Evolutionary conservation across 2,113 vertebrate species (phyloP), one percentile per base, ranked within the genome.

Genomic region (Ciconia stormi): DNA sequence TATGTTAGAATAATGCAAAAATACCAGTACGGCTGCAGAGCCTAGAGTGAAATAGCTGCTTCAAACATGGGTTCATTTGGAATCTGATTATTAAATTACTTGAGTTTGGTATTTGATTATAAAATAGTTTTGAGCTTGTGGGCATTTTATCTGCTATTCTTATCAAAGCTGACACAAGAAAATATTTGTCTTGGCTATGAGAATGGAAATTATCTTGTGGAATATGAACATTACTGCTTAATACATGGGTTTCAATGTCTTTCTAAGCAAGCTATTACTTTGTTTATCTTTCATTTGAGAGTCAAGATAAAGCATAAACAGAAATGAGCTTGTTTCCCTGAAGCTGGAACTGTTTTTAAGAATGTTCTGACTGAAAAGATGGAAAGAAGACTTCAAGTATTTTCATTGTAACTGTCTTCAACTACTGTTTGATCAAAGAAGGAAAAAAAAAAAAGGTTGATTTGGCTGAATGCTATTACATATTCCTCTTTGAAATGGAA

Each of bases 221-320:
- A 91, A 93, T 95, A 78, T 53, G 76, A 92, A 69, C 16, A 82
- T 91, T 95, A 76, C 72, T 84, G 40, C 47, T 73, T 92, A 90
- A 91, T 83, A 91, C 27, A 78, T 53, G 42, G 7, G 11, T 77
- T 96, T 95, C 58, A 36, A 52, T 56, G 55, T 85, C 80, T 93
- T 97, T 3, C 3, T 61, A 80, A 95, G 67, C 46, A 91, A 78
- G n/a, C 12, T 77, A 81, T 96, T 94, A 40, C 79, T 83, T 73
- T 78, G 71, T 74, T 96, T 93, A 42, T 86, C 70, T 92, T 93
- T 94, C 63, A 59, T 90, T 63, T 92, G 76, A 86, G 84, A 91
- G 66, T 93, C 42, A 71, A 78, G 50, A 89, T 34, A 90, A 89
- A 91, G 50, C 32, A 84, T 84, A 90, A 94, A 80, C 52, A 95